Base-by-base conservation (phyloP, 1,140 invertebrate genomes). In the Hyles vespertilio region DNA sequence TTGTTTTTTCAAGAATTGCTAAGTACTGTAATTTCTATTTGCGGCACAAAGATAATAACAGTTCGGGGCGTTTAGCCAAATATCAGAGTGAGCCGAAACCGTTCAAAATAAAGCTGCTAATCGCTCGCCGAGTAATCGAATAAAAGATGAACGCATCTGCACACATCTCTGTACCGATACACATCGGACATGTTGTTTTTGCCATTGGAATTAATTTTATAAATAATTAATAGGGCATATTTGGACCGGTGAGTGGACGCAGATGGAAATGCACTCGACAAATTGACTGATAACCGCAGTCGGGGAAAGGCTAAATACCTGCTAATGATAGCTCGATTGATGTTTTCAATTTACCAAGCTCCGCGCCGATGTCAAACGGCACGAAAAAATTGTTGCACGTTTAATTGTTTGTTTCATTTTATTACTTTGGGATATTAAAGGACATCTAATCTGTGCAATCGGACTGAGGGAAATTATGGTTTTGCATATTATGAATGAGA, bases 211-310 rank as follows among this genome's bases (percentile, higher is more conserved):
- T 85, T 87, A 87, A 85, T 84, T 79, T 81, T 73, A 85, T 86
- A 87, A 86, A 88, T 88, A 85, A 85, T 85, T 83, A 80, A 87
- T 85, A 78, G 70, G 70, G 70, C 77, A 79, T 78, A 86, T 87
- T 82, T 72, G 79, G 67, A 72, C 51, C 69, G 70, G 56, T 69
- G 70, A 77, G 77, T 75, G 81, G 74, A 74, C 72, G 64, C 80
- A 76, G 79, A 81, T 86, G 79, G 77, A 81, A 84, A 88, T 86
- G 77, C 81, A 84, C 79, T 85, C 81, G 76, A 67, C 81, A 86
- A 86, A 88, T 88, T 86, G 82, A 85, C 81, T 85, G 74, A 67
- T 81, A 85, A 86, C 85, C 85, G 74, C 85, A 88, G 72, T 77
- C 75, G 71, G 76, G 74, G 74, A 84, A 84, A 82, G 83, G 78